phyloP scores from a whole-genome alignment of 2,797 vertebrate genomes.

The Antennarius maculatus region DNA sequence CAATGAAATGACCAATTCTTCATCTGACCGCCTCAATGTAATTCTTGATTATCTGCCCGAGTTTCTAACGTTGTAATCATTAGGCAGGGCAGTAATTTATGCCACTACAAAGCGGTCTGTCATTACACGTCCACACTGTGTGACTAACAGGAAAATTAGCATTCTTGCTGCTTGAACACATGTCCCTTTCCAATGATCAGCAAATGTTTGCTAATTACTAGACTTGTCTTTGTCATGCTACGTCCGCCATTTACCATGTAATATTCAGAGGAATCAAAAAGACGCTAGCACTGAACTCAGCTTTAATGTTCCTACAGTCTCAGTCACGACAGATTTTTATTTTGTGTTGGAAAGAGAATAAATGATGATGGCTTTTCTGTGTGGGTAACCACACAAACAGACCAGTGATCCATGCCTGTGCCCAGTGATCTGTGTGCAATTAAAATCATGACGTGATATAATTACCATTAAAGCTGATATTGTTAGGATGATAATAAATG shows the following conservation, averaged over 20 bases:
- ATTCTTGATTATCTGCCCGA: conserved; percentile 42
- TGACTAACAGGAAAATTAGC: conserved; percentile 55
- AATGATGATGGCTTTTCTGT: background rate
- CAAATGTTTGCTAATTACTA: conserved; percentile 55
- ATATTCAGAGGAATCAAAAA: conserved; percentile 16
- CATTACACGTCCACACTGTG: conserved; percentile 46
- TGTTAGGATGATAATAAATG: too few species aligned
- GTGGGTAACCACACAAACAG: background rate
- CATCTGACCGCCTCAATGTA: conserved; percentile 13
- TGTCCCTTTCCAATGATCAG: conserved; percentile 43
- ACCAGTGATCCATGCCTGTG: background rate
- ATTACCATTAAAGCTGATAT: too few species aligned
- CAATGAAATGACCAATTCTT: conserved; percentile 22
- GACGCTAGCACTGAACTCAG: conserved; percentile 24
- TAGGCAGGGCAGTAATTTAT: conserved; percentile 46
- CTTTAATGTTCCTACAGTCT: conserved; percentile 8
- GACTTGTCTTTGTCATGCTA: conserved; percentile 42
- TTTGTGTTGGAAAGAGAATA: background rate
- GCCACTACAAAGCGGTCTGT: conserved; percentile 34
- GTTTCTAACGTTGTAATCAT: conserved; percentile 44
- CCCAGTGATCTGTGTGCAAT: background rate
- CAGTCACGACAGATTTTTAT: background rate
- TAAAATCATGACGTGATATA: too few species aligned
- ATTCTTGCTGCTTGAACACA: conserved; percentile 45
- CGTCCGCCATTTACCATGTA: conserved; percentile 29